These are phyloP conservation scores for Trachemys scripta DNA, from an alignment of 2,113 vertebrate genomes.

Conservation along the genomic window DNA sequence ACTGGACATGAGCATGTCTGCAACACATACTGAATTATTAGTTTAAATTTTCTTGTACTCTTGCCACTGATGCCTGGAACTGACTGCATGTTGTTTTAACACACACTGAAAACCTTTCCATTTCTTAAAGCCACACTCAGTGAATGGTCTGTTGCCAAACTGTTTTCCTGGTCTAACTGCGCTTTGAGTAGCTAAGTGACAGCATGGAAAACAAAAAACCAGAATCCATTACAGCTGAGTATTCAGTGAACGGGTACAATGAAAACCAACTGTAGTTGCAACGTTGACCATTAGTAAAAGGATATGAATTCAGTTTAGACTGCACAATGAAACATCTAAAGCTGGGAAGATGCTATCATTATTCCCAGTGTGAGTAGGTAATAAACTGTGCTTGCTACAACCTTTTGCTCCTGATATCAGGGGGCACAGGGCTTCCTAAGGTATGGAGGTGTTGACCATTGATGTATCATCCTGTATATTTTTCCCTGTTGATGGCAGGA, in stretches of 20 bases:
- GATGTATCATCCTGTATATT: neutral
- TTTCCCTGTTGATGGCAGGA: neutral
- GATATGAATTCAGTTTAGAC: neutral
- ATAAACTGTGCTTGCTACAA: neutral
- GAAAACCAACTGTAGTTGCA: neutral
- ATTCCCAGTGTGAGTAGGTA: neutral
- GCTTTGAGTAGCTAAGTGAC: conserved; percentile 3
- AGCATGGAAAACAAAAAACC: neutral
- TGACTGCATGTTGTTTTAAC: too few relatives aligned
- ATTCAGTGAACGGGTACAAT: neutral
- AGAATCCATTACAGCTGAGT: neutral
- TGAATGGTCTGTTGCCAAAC: neutral
- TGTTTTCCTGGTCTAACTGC: neutral
- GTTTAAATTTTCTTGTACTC: too few relatives aligned
- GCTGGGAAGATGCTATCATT: neutral
- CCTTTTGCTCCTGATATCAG: neutral
- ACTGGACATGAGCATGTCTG: too few relatives aligned
- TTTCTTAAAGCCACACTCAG: neutral
- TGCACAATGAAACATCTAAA: neutral
- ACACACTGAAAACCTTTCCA: neutral
- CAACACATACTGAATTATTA: too few relatives aligned
- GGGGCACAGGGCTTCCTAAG: neutral
- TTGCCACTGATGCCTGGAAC: too few relatives aligned
- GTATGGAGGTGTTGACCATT: neutral
- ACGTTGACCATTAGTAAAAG: neutral